Conservation (phyloP, 2,888 invertebrate genomes). For the Girardia tigrina region DNA sequence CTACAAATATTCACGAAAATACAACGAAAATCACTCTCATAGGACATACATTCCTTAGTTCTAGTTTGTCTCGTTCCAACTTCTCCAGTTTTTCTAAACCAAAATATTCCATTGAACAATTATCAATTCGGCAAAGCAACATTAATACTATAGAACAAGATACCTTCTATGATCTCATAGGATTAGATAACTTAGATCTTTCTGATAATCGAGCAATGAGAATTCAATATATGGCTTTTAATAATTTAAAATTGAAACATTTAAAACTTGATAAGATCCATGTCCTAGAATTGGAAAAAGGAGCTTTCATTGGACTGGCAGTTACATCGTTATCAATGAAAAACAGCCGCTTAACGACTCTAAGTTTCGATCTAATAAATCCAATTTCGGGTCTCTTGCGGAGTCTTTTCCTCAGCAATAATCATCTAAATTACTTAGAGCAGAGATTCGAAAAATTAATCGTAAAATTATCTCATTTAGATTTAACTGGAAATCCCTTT, state of each 20-base stretch:
- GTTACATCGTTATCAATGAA: constrained; percentile 7
- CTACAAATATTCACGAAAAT: background rate
- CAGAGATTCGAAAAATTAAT: background rate
- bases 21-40: constrained; percentile 3
- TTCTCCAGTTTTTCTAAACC: constrained; percentile 12
- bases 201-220: background rate
- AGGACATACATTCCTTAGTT: background rate
- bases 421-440: background rate
- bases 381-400: background rate
- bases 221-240: background rate
- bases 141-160: background rate
- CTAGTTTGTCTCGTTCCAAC: background rate
- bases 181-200: background rate
- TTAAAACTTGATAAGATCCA: background rate
- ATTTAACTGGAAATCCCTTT: background rate
- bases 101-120: constrained; percentile 13
- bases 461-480: background rate
- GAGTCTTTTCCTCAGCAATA: background rate
- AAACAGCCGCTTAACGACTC: background rate
- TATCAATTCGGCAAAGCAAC: background rate
- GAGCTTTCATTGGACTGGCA: background rate
- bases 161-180: background rate
- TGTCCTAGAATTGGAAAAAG: background rate
- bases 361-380: background rate
- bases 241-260: constrained; percentile 7